Base-by-base conservation (phyloP, 2,797 vertebrate species). In the Acestrorhynchus altus region DNA sequence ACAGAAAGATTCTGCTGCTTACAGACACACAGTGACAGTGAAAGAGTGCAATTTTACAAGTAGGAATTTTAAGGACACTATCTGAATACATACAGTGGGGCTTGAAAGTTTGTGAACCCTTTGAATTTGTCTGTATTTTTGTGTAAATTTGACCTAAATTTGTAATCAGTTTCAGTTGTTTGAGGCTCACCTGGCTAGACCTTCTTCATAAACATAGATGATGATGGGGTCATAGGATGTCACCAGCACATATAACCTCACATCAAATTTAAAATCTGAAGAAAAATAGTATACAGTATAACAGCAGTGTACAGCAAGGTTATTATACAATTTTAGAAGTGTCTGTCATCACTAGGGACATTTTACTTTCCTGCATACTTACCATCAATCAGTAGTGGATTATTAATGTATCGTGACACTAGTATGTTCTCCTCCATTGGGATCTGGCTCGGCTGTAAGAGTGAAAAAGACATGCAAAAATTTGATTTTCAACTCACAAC, bases 131-230 rank as follows among this genome's bases (percentile, higher is more conserved):
- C n/a, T n/a, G n/a, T n/a, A n/a, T n/a, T n/a, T n/a, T n/a, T n/a
- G n/a, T n/a, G n/a, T n/a, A n/a, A n/a, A n/a, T n/a, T n/a, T n/a
- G n/a, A n/a, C n/a, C n/a, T n/a, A n/a, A n/a, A n/a, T n/a, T n/a
- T n/a, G n/a, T n/a, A n/a, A n/a, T n/a, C n/a, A n/a, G n/a, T n/a
- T n/a, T n/a, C n/a, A n/a, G n/a, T n/a, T n/a, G n/a, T n/a, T n/a
- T n/a, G n/a, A 18, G 12, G 39, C 85, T 91, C 91, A 98, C 97
- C 98, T 96, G 42, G 97, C 95, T 63, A 99, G 84, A 64, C 98
- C 97, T 87, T 99, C 98, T 88, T 99, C 97, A 4, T 99, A 99
- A 72, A 99, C 93, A 76, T 99, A 99, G 84, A 98, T 91, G 73
- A 98, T 89, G 49, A 98, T 92, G 0, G 98, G 98, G 80, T 99